These are phyloP conservation scores for Propsilocerus akamusi DNA, from an alignment of 1,140 invertebrate species.

Conservation along the genomic window DNA sequence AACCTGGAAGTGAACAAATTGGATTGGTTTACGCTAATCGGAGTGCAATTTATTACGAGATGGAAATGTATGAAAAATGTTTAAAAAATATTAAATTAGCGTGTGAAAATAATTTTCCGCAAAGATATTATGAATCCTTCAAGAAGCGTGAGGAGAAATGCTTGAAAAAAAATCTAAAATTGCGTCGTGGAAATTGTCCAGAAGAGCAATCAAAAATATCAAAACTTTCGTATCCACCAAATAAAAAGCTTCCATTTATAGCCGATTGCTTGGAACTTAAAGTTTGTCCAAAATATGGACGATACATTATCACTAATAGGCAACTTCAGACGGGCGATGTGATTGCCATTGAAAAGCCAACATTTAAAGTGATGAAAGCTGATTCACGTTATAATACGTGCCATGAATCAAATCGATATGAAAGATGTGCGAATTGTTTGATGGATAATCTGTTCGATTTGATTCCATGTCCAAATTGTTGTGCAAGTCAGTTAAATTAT, in stretches of 20 bases:
- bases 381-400: conserved; percentile 25
- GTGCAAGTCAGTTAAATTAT: neutral
- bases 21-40: conserved; percentile 48
- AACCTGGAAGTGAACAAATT: conserved; percentile 30
- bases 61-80: conserved; percentile 38
- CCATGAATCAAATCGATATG: conserved; percentile 29
- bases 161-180: conserved; percentile 22
- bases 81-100: conserved; percentile 33
- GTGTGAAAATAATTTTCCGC: conserved; percentile 28
- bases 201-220: too few relatives aligned
- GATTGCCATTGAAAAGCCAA: conserved; percentile 58
- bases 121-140: conserved; percentile 30
- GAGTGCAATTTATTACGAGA: conserved; percentile 42
- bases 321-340: conserved; percentile 57
- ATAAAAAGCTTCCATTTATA: conserved; percentile 32
- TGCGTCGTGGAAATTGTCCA: conserved; percentile 14
- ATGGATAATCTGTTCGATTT: conserved; percentile 36
- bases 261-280: conserved; percentile 37
- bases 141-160: conserved; percentile 25
- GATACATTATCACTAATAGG: conserved; percentile 40
- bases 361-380: conserved; percentile 48
- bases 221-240: conserved; percentile 22
- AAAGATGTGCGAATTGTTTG: conserved; percentile 64
- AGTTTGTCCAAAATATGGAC: conserved; percentile 33
- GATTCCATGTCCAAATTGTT: conserved; percentile 42